Evolutionary conservation across 2,113 vertebrate genomes (phyloP), one percentile per base, ranked within the genome.

Genomic region (Psittacus erithacus): DNA sequence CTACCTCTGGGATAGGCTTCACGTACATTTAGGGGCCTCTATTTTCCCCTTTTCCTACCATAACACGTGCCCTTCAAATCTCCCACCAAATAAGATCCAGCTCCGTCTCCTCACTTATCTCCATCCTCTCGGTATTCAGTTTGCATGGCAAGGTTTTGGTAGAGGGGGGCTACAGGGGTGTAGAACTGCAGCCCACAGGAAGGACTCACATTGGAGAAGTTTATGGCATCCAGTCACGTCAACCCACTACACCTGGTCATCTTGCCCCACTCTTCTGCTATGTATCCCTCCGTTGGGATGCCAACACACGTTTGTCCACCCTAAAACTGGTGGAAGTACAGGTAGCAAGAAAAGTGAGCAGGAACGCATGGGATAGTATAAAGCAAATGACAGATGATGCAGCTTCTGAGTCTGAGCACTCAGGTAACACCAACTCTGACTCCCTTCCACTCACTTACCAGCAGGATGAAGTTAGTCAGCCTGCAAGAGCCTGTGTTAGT

Each of bases 21-120:
- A 50, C 0, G 0, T 7, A 55, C 7, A 25, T 14, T 41, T 63
- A 50, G 3, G 10, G 6, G 2, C 17, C 17, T 60, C 13, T 67
- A 3, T 82, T 71, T 38, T 18, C 3, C 1, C 3, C 1, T 3
- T 78, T 64, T 65, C 31, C 12, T 62, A 20, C 18, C 10, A 27
- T 31, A 62, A 65, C 5, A 20, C 3, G 3, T 24, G 10, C 2
- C 29, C 4, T 62, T 89, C 50, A 47, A 2, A 5, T 65, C 2
- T 65, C 22, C n/a, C 7, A 11, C 22, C 16, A 84, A 41, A 47
- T 2, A 57, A 13, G n/a, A 74, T 70, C 8, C 38, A 78, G 16
- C 17, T 89, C 35, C 1, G 11, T 23, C 22, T 52, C 33, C 25
- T 57, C 5, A 9, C 16, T 79, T 79, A 35, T 25, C 62, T 79